These are phyloP conservation scores for Paramormyrops hopkinsi DNA, from an alignment of 2,797 vertebrate genomes.

Conservation along the genomic window DNA sequence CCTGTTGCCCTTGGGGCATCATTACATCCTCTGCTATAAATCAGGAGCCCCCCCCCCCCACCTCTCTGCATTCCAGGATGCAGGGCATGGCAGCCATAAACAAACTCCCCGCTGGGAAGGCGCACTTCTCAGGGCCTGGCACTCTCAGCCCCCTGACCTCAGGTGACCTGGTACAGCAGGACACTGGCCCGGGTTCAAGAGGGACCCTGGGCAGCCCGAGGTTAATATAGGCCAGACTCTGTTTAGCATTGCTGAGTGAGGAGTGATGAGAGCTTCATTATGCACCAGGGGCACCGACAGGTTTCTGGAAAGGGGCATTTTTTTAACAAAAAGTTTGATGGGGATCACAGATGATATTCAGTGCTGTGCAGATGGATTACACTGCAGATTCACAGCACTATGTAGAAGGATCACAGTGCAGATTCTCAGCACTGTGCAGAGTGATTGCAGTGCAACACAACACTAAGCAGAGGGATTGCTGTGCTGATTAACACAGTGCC, in stretches of 20 bases:
- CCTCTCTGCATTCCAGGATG: constrained; percentile 31
- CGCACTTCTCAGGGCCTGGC: not conserved
- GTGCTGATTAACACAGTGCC: not conserved
- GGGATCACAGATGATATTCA: not conserved
- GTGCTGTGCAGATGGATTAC: not conserved
- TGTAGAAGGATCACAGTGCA: not conserved
- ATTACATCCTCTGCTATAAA: constrained; percentile 46
- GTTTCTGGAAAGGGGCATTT: not conserved
- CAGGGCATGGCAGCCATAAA: constrained; percentile 31
- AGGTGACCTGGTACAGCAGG: constrained; percentile 36
- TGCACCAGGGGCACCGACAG: not conserved
- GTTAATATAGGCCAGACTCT: not conserved
- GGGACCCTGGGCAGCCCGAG: not conserved
- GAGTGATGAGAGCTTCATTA: not conserved
- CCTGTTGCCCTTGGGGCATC: constrained; percentile 56
- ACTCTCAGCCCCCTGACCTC: constrained; percentile 20
- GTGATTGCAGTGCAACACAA: not conserved
- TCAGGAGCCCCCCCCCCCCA: constrained; percentile 18
- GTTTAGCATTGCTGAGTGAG: not conserved
- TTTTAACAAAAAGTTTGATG: not conserved
- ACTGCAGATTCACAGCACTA: not conserved
- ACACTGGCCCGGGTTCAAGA: not conserved
- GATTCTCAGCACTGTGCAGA: not conserved
- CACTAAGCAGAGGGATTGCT: not conserved
- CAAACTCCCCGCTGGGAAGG: not conserved